A percentile compares a stretch with the other conserved stretches of the same genome.
Evolutionary conservation across 2,888 invertebrate species (phyloP).

Genomic region (Cerastis leucographa): DNA sequence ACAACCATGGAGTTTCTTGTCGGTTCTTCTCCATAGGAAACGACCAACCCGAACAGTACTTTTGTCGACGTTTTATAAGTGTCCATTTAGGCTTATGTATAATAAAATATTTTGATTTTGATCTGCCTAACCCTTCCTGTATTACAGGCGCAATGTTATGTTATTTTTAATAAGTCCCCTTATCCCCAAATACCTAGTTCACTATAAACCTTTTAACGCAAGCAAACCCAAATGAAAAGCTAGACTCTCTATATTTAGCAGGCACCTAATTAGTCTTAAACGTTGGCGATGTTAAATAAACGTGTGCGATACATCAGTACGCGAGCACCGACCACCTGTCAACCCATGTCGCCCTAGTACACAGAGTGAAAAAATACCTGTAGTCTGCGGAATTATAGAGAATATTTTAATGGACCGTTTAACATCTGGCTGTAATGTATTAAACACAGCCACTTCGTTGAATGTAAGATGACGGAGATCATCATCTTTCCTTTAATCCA

Average conservation of each 20-base stretch:
- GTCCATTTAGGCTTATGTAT: too few relatives aligned
- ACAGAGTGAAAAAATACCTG: conserved; percentile 5
- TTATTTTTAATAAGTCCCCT: too few relatives aligned
- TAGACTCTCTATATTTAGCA: conserved; percentile 34
- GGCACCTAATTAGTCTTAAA: conserved; percentile 35
- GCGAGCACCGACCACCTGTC: conserved; percentile 35
- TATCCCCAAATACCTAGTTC: background rate
- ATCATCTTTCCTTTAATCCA: too few relatives aligned
- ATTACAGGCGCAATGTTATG: too few relatives aligned
- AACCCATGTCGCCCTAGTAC: conserved; percentile 43
- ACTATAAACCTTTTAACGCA: background rate
- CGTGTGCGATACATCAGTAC: conserved; percentile 33
- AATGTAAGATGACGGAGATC: background rate
- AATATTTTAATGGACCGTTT: background rate
- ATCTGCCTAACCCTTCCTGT: too few relatives aligned
- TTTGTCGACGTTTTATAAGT: too few relatives aligned
- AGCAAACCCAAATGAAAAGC: background rate
- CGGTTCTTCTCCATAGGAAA: too few relatives aligned
- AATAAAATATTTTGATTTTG: too few relatives aligned
- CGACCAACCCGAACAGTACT: too few relatives aligned
- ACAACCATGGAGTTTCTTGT: too few relatives aligned
- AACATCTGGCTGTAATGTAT: background rate
- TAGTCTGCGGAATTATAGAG: background rate
- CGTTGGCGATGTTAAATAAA: conserved; percentile 29
- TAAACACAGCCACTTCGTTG: background rate